Conservation (phyloP, 1,140 invertebrate genomes). For the Nymphalis io region DNA sequence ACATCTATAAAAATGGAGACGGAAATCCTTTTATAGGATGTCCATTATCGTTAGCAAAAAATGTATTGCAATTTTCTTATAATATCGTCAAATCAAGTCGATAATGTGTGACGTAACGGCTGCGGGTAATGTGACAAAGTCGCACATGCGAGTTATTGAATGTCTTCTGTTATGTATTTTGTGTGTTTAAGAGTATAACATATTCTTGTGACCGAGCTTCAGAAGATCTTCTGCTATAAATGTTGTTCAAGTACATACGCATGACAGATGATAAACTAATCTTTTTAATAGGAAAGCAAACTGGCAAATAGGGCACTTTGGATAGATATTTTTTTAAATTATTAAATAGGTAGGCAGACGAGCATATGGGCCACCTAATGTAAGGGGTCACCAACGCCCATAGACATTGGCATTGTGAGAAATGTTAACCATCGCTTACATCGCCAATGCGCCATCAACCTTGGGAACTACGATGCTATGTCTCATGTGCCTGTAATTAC, state of each 20-base stretch:
- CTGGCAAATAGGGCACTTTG: no score
- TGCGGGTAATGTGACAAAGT: constrained; percentile 1
- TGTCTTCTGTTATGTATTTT: background rate
- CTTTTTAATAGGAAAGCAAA: no score
- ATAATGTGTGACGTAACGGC: background rate
- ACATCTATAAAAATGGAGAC: background rate
- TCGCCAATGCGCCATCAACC: no score
- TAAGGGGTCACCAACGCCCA: no score
- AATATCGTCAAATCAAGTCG: constrained; percentile 6
- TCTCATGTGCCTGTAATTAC: no score
- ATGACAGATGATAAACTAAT: background rate
- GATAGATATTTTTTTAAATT: no score
- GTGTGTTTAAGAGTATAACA: background rate
- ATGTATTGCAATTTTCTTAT: constrained; percentile 2
- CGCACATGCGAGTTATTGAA: background rate
- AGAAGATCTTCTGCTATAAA: background rate
- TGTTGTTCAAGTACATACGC: background rate
- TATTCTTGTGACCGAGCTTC: background rate
- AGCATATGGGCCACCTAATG: no score
- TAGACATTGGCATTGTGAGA: no score
- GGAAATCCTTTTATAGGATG: background rate
- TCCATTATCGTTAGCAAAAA: constrained; percentile 8
- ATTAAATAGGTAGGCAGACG: no score
- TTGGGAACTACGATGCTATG: no score
- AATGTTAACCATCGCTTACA: no score